Evolutionary conservation across 2,888 invertebrate species (phyloP), one percentile per base, ranked within the genome.

Genomic region (Antheraea assamensis): DNA sequence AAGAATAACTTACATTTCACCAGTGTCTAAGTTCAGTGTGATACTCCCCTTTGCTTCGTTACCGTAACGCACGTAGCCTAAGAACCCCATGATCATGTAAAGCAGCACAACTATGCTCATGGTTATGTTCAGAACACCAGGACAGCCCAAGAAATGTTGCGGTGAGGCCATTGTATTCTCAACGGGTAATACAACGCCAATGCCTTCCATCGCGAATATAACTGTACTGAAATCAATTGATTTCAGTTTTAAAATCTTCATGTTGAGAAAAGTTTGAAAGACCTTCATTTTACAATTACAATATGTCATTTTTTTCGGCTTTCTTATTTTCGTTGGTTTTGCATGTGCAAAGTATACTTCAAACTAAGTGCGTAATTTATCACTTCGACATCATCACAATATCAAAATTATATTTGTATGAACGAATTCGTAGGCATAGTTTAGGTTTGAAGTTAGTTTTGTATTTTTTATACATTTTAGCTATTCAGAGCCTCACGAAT

Each of bases 161-260:
- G 98, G 98, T 74, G 96, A 96, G 73, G 95, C 95, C 98, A 99
- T 98, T 8, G 97, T 96, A 87, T 99, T 99, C 89, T 99, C 98
- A 73, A 99, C 96, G 0, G 99, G 99, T 88, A 99, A 95, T 2
- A 99, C 97, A 73, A 97, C 97, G 74, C 98, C 98, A 79, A 99
- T 99, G 71, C 98, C 98, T 93, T 99, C 99, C 96, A 99, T 99
- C 21, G 99, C 98, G 87, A 99, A 99, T 86, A 99, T 97, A 68
- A 98, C 99, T 74, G 99, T 99, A 78, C 99, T 96, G 88, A 78
- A 94, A 91, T 80, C 74, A 83, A 83, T 74, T 66, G 8, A 72
- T 42, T 27, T 64, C 61, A 27, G 8, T 61, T 49, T 61, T 61
- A 64, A 27, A 72, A 42, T 13, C 42, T 42, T 42, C 42, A 42